Conservation (phyloP, 2,888 invertebrate species). For the Rutpela maculata region DNA sequence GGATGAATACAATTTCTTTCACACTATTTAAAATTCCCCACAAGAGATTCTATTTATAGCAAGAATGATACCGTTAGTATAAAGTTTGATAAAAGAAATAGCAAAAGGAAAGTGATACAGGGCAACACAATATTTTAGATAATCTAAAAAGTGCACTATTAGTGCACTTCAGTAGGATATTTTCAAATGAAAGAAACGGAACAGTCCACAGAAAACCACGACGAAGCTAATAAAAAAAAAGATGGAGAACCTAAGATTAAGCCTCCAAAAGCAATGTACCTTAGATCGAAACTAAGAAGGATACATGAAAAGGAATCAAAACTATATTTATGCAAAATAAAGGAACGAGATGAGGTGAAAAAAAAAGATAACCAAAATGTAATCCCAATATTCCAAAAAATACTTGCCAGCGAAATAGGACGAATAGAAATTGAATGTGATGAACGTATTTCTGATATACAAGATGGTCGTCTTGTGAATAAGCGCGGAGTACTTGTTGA, state of each 20-base stretch:
- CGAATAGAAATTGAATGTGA: neutral
- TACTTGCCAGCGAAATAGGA: slow-evolving; percentile 15
- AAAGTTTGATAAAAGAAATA: too few species aligned
- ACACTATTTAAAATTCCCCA: neutral
- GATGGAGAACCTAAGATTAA: neutral
- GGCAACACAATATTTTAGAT: too few species aligned
- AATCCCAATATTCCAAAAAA: neutral
- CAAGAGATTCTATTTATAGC: too few species aligned
- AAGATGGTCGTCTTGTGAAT: neutral
- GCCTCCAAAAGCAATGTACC: neutral
- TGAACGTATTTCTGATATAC: neutral
- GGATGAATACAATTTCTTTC: neutral
- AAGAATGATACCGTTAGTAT: too few species aligned
- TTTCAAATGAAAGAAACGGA: too few species aligned
- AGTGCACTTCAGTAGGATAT: too few species aligned
- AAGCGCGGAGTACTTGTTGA: too few species aligned
- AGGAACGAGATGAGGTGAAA: neutral
- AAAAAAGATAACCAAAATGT: neutral
- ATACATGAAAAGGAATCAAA: neutral
- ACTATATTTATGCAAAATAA: slow-evolving; percentile 8
- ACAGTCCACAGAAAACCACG: too few species aligned
- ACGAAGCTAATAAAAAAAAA: too few species aligned
- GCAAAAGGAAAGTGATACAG: too few species aligned
- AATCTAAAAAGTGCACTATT: too few species aligned
- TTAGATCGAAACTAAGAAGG: slow-evolving; percentile 23